Evolutionary conservation across 23 tunicate genomes (phyloP), one percentile per base, ranked within the genome.

Genomic region (Styela plicata): DNA sequence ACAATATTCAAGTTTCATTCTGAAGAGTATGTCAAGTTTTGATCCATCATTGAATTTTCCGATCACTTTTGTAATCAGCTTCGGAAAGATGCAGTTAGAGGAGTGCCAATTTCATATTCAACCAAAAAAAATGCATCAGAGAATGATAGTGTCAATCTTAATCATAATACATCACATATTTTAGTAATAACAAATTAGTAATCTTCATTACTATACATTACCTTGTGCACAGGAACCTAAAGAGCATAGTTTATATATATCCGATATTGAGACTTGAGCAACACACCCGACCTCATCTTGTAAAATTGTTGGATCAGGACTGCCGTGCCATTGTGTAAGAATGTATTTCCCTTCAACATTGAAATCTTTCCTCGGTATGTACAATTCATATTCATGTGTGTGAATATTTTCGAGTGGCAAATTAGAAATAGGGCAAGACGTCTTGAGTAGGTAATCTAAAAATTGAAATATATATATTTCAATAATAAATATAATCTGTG

Each of bases 281-380:
- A 87, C 63, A 69, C 97, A 92, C 2, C 88, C 86, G 0, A n/a
- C 36, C 22, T 80, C 80, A 69, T 92, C 97, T 52, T 67, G 68
- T 1, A 92, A 26, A 37, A 92, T 74, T 31, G 74, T 92, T 20
- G 91, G 89, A 63, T 92, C 90, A 7, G 97, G 74, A 21, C 92
- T 67, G 17, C 97, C 97, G 57, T 92, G 97, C 97, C 97, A 92
- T 53, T 92, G 97, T 36, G 97, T 69, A 21, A 92, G 21, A 35
- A 92, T 87, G 74, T 80, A 92, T 33, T 69, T 33, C 22, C 89
- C 92, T 1, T 66, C 31, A 5, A 20, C 3, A 13, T 79, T 34
- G 33, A 87, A 71, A 67, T 84, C 97, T 3, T 33, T 33, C 21
- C 74, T 69, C 31, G 90, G 82, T 1, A 91, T 64, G 71, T 69